phyloP scores from a whole-genome alignment of 2,113 vertebrate species.

The Gymnocephalus cernua region DNA sequence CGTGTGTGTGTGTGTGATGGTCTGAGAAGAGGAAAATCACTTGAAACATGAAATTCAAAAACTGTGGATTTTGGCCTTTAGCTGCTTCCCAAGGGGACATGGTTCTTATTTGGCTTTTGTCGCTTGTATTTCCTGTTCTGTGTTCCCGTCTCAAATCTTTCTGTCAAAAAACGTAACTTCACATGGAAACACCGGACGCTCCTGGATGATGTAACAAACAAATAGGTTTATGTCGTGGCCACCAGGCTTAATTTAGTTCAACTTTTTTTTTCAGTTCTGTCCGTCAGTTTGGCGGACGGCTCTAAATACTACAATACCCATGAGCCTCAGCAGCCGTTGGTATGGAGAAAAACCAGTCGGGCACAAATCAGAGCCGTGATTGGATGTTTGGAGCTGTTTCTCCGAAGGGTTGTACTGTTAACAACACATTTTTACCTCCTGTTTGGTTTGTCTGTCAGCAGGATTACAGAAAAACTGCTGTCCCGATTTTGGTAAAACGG shows the following conservation, averaged over 20 bases:
- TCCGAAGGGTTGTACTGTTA: too few relatives aligned
- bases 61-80: background rate
- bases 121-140: background rate
- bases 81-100: background rate
- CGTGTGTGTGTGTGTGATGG: background rate
- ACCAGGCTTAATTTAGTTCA: background rate
- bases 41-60: conserved; percentile 13
- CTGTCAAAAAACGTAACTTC: background rate
- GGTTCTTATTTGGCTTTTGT: background rate
- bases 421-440: too few relatives aligned
- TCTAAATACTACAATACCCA: background rate
- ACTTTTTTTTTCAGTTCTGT: background rate
- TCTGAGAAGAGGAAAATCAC: conserved; percentile 10
- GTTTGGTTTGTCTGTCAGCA: too few relatives aligned
- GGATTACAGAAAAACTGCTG: too few relatives aligned
- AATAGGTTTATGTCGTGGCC: background rate
- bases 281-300: background rate
- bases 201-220: background rate
- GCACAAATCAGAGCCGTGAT: too few relatives aligned
- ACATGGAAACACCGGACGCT: background rate
- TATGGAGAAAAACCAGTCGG: background rate
- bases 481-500: too few relatives aligned
- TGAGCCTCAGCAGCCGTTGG: background rate
- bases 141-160: background rate
- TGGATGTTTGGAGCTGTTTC: too few relatives aligned